A percentile compares a stretch with the other conserved stretches of the same genome.
Conservation (phyloP, 35 echinoderm and acorn worm species). For the Ophiothrix spiculata region DNA sequence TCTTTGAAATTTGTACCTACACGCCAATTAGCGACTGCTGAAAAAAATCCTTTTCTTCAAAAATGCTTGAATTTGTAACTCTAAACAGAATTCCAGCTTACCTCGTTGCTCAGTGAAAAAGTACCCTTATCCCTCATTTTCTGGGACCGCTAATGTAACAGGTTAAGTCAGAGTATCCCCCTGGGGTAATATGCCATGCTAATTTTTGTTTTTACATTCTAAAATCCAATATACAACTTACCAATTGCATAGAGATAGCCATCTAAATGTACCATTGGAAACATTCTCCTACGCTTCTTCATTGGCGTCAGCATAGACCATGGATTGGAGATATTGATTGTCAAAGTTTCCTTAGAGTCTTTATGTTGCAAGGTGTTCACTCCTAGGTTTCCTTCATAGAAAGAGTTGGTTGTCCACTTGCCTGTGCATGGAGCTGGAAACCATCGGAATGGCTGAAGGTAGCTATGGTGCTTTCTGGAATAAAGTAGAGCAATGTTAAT, state of each 20-base stretch:
- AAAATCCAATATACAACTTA: neutral
- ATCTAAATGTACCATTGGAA: neutral
- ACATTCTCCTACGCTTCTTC: neutral
- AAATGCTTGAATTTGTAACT: neutral
- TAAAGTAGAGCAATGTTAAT: too few species aligned
- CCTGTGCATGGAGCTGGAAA: neutral
- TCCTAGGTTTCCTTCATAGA: neutral
- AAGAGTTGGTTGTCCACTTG: neutral
- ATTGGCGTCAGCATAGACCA: neutral
- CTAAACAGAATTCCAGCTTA: neutral
- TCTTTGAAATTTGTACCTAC: too few species aligned
- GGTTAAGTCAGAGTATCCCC: neutral
- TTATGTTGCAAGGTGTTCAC: neutral
- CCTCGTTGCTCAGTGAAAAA: neutral
- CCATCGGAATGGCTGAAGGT: neutral
- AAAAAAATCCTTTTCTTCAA: neutral
- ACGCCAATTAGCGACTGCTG: too few species aligned
- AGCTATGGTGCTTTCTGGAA: neutral
- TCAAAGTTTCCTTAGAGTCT: neutral
- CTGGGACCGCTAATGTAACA: neutral
- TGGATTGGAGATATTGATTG: neutral
- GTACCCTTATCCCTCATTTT: neutral
- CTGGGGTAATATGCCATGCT: neutral
- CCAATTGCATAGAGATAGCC: constrained; percentile 4
- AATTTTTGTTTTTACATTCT: neutral